Conservation (phyloP, 2,888 invertebrate genomes). For the Subacronicta megacephala region DNA sequence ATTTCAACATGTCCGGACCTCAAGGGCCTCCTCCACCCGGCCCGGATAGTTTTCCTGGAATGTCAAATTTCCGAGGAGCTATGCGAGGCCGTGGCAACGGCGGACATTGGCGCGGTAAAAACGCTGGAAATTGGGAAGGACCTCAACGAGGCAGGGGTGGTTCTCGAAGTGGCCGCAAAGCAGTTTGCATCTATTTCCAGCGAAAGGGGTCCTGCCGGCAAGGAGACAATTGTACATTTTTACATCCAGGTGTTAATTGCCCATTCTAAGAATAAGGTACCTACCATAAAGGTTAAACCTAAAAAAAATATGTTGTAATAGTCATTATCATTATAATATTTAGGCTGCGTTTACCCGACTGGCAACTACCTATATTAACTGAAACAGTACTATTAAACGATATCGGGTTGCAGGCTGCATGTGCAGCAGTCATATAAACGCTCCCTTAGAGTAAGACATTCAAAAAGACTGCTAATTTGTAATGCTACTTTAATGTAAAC, state of each 20-base stretch:
- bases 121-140: constrained; percentile 83
- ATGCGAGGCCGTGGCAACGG: constrained; percentile 88
- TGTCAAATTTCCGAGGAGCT: constrained; percentile 87
- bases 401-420: background rate
- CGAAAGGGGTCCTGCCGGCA: constrained; percentile 95
- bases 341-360: constrained; percentile 12
- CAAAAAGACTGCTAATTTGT: constrained; percentile 56
- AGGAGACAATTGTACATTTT: constrained; percentile 94
- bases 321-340: constrained; percentile 34
- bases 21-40: constrained; percentile 73
- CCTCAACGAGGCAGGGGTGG: constrained; percentile 84
- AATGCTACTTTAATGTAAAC: constrained; percentile 39
- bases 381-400: background rate
- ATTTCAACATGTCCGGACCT: constrained; percentile 85
- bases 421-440: constrained; percentile 9
- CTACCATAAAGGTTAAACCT: constrained; percentile 3
- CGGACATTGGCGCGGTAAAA: constrained; percentile 87
- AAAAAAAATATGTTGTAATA: constrained; percentile 28
- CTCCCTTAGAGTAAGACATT: constrained; percentile 52
- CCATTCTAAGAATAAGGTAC: constrained; percentile 74
- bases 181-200: constrained; percentile 94
- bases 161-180: constrained; percentile 87
- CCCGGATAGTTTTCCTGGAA: constrained; percentile 76
- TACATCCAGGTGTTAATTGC: constrained; percentile 93
- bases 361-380: constrained; percentile 4